Evolutionary conservation across 2,797 vertebrate species (phyloP).

Genomic region (Dryobates pubescens): DNA sequence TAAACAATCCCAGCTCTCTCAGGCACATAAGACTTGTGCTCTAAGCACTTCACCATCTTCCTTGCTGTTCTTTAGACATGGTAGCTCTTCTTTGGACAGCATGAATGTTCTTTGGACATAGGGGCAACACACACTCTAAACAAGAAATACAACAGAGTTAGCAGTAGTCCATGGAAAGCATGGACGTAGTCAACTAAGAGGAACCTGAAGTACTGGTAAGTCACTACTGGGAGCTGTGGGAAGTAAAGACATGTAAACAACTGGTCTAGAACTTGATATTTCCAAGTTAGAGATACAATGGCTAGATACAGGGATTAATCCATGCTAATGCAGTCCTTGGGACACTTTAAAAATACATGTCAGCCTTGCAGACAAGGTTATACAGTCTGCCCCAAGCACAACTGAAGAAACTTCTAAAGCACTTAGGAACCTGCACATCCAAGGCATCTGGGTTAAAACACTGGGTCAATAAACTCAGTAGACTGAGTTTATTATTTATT

Average conservation of each 20-base stretch:
- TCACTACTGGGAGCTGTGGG: background rate
- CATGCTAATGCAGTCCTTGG: background rate
- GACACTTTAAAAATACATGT: background rate
- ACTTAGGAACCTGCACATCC: background rate
- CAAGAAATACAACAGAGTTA: background rate
- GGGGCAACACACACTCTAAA: background rate
- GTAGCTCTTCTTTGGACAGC: no score
- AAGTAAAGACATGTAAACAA: background rate
- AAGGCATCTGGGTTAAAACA: background rate
- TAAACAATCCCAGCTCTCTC: no score
- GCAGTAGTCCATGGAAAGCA: background rate
- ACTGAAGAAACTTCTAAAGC: background rate
- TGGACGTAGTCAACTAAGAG: no score
- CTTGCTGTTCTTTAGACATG: no score
- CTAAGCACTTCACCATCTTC: no score
- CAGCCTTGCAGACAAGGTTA: background rate
- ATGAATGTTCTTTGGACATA: no score
- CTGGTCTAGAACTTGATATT: background rate
- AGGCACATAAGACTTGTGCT: no score
- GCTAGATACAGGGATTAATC: background rate
- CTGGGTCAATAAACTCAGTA: accelerated
- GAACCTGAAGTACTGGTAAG: background rate
- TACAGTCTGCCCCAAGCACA: background rate
- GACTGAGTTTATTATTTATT: no score
- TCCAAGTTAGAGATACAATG: background rate